Evolutionary conservation across 1,140 invertebrate species (phyloP).

Genomic region (Lethrus apterus): DNA sequence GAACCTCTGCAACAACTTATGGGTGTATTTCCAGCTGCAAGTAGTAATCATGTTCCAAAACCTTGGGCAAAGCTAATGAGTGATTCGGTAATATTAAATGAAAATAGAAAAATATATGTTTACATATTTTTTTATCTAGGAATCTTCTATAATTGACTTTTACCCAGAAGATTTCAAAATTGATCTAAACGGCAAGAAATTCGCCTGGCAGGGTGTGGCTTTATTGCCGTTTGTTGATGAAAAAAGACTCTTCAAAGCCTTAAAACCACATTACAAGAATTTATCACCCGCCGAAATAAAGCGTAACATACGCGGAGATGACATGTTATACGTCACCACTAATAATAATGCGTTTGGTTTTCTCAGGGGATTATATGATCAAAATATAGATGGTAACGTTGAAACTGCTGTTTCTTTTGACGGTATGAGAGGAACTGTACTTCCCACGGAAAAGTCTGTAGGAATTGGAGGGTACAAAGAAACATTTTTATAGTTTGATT

Average conservation of each 20-base stretch:
- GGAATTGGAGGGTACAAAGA: constrained; percentile 50
- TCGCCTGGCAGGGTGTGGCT: constrained; percentile 99
- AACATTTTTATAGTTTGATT: background rate
- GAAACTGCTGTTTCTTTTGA: constrained; percentile 53
- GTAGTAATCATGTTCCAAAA: constrained; percentile 83
- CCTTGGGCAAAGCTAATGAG: constrained; percentile 94
- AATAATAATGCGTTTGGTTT: constrained; percentile 62
- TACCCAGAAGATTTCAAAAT: constrained; percentile 98
- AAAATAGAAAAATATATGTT: constrained; percentile 5
- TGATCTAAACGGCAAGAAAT: constrained; percentile 99
- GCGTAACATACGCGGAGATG: constrained; percentile 66
- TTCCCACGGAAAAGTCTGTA: constrained; percentile 62
- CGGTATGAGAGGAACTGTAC: constrained; percentile 66
- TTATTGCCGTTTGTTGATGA: constrained; percentile 98
- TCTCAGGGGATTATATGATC: constrained; percentile 61
- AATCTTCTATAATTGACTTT: constrained; percentile 96
- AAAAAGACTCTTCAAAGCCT: constrained; percentile 76
- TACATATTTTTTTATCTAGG: constrained; percentile 44
- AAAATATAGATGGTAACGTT: constrained; percentile 43
- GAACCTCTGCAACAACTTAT: constrained; percentile 97
- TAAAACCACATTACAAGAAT: constrained; percentile 70
- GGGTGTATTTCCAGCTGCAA: constrained; percentile 98
- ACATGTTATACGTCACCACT: constrained; percentile 69
- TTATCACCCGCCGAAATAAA: constrained; percentile 76
- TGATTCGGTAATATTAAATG: constrained; percentile 78